Base-by-base conservation (phyloP, 2,113 vertebrate species). In the Campylomormyrus numenius region DNA sequence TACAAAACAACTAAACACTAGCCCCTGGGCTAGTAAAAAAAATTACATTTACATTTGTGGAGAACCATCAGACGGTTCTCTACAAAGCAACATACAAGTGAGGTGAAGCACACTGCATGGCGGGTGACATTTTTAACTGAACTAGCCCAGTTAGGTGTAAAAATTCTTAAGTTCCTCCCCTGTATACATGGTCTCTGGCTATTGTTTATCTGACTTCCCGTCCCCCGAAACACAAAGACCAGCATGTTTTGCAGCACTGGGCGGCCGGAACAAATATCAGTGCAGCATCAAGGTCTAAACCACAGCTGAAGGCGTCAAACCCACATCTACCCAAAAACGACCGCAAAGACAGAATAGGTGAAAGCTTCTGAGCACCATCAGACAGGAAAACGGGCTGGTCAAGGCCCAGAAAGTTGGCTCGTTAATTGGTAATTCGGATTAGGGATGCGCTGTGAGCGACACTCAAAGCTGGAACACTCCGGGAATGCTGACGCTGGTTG, bases 401-500 rank as follows among this genome's bases (percentile, higher is more conserved):
- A 21, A 77, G 10, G 48, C 50, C 89, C 21, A 27, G 49, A 87
- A 24, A 58, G 85, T 84, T 70, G 88, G 84, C 24, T 87, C 35
- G 27, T 87, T 93, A 92, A 93, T 92, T 92, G 90, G 92, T 70
- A 87, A 91, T 88, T 92, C 89, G 42, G 83, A 88, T 90, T 53
- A 35, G 45, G 85, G 62, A 88, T 83, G 86, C 49, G n/a, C 74
- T 13, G 56, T 42, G 88, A 58, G n/a, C 19, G 3, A 80, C 35
- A 39, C 27, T 90, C 89, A 46, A 53, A 35, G 87, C 87, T 88
- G 89, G 89, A 89, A 89, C 89, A 92, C 91, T 94, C 93, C 90
- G 52, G 91, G 92, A 93, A 91, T 89, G 91, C 93, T 94, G 94
- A 95, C 93, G 93, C 92, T 13, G 92, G 96, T 96, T 94, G 95